These are phyloP conservation scores for Dasyornis broadbenti DNA, from an alignment of 2,113 vertebrate genomes.

Conservation along the genomic window DNA sequence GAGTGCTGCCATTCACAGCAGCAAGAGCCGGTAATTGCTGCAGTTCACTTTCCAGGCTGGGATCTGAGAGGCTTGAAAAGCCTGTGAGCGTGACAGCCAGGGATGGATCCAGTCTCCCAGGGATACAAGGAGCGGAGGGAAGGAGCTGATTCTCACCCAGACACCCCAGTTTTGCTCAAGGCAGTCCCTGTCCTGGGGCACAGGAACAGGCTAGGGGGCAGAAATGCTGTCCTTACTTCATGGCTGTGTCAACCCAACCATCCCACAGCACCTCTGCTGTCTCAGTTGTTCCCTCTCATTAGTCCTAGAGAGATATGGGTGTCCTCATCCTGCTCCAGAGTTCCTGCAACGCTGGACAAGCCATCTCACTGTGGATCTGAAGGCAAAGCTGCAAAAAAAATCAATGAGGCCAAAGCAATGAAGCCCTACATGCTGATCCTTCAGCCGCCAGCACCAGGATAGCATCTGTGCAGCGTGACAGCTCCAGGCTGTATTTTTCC, in stretches of 20 bases:
- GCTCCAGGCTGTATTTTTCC: neutral
- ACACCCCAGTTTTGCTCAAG: neutral
- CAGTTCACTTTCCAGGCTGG: neutral
- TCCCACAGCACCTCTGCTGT: fast-evolving
- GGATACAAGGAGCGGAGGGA: fast-evolving
- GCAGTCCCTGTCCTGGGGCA: neutral
- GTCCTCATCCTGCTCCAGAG: neutral
- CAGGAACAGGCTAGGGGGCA: neutral
- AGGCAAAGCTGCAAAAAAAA: neutral
- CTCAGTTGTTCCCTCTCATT: neutral
- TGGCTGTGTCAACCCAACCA: neutral
- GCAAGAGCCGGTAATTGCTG: neutral
- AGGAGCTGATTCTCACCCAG: neutral
- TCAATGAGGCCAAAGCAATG: neutral
- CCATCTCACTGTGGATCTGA: neutral
- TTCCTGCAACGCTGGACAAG: neutral
- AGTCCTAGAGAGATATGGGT: fast-evolving
- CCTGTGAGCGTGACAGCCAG: neutral
- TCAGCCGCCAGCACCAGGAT: neutral
- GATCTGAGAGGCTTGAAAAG: neutral
- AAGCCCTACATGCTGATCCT: fast-evolving
- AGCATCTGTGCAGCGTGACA: neutral
- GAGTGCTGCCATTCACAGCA: neutral
- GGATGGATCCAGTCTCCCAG: neutral
- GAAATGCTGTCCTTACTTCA: neutral